Evolutionary conservation across 2,113 vertebrate genomes (phyloP).

Genomic region (Poeciliopsis retropinna): DNA sequence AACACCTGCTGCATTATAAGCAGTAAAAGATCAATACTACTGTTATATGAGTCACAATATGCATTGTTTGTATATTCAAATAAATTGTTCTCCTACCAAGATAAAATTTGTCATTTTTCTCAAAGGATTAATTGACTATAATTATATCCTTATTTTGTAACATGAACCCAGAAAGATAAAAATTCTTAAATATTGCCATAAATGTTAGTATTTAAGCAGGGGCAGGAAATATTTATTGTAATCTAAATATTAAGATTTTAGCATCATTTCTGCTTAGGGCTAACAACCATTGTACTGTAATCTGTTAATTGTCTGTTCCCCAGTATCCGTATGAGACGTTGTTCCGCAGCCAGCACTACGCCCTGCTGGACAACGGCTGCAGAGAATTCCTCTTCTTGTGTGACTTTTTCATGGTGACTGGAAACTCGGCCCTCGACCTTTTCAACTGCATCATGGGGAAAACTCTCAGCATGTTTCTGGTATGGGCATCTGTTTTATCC

Average conservation of each 20-base stretch:
- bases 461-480: slow-evolving; percentile 87
- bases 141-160: no score
- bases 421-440: slow-evolving; percentile 85
- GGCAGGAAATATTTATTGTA: no score
- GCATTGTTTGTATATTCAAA: no score
- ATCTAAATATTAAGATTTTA: not conserved
- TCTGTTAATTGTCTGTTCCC: not conserved
- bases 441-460: slow-evolving; percentile 93
- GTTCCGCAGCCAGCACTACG: slow-evolving; percentile 94
- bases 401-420: slow-evolving; percentile 90
- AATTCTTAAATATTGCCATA: no score
- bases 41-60: no score
- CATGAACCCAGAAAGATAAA: no score
- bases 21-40: no score
- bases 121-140: no score
- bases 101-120: no score
- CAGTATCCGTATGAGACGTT: slow-evolving; percentile 93
- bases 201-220: no score
- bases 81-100: no score
- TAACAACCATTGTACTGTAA: not conserved
- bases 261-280: not conserved
- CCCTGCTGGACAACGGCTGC: slow-evolving; percentile 91
- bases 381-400: slow-evolving; percentile 90
- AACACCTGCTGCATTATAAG: no score
- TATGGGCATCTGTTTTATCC: not conserved